Conservation (phyloP, 2,888 invertebrate species). For the Acleris emargana region DNA sequence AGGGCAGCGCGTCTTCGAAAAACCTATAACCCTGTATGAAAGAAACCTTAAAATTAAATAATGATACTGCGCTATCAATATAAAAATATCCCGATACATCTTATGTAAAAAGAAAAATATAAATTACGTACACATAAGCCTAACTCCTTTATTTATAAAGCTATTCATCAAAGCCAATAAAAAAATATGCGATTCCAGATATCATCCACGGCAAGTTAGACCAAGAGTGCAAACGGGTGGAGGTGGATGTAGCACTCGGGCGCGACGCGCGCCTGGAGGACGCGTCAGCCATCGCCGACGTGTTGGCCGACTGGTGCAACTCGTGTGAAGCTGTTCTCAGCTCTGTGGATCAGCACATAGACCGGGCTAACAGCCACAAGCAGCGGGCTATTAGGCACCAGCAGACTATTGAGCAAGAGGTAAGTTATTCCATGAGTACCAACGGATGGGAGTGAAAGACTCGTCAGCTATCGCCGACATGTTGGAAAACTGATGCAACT, state of each 20-base stretch:
- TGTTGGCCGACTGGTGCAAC: slow-evolving; percentile 94
- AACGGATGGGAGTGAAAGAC: slow-evolving; percentile 93
- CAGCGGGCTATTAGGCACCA: slow-evolving; percentile 91
- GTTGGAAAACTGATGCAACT: slow-evolving; percentile 93
- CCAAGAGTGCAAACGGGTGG: slow-evolving; percentile 96
- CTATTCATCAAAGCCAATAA: background rate
- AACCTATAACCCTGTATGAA: too few relatives aligned
- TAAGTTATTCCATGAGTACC: slow-evolving; percentile 52
- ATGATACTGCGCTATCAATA: too few relatives aligned
- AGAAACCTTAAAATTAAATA: too few relatives aligned
- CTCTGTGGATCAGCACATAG: slow-evolving; percentile 95
- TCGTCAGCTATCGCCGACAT: slow-evolving; percentile 92
- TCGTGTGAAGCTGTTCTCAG: slow-evolving; percentile 93
- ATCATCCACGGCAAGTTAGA: slow-evolving; percentile 98
- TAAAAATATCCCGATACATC: too few relatives aligned
- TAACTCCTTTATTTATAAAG: too few relatives aligned
- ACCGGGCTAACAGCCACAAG: slow-evolving; percentile 93
- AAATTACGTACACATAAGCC: too few relatives aligned
- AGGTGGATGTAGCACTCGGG: slow-evolving; percentile 97
- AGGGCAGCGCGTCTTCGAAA: too few relatives aligned
- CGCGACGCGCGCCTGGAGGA: slow-evolving; percentile 95
- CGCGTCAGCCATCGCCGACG: slow-evolving; percentile 91
- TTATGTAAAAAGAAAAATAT: too few relatives aligned
- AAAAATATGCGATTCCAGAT: slow-evolving; percentile 77
- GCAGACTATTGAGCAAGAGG: slow-evolving; percentile 93